Evolutionary conservation across 2,113 vertebrate species (phyloP).

Genomic region (Cricetomys ansorgei): DNA sequence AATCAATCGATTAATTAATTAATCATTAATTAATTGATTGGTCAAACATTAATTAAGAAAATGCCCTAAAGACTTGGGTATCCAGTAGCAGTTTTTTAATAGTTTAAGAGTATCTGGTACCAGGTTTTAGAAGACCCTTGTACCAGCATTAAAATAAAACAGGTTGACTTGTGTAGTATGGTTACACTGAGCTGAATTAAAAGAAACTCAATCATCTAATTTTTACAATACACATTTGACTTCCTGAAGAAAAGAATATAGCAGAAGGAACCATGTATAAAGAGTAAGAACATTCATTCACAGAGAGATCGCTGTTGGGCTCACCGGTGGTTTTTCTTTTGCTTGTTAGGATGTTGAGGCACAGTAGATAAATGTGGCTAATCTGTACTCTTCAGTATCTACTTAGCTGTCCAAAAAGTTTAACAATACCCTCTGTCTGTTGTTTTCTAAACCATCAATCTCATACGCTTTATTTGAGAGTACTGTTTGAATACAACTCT

Average conservation of each 20-base stretch:
- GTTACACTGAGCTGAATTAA: neutral
- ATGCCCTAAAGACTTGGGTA: too few relatives aligned
- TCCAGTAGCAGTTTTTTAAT: too few relatives aligned
- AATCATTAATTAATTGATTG: too few relatives aligned
- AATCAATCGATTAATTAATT: too few relatives aligned
- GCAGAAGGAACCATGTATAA: neutral
- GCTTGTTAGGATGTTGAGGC: neutral
- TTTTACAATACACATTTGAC: neutral
- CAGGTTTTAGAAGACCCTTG: neutral
- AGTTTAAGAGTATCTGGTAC: neutral
- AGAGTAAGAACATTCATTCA: neutral
- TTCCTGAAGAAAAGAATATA: neutral
- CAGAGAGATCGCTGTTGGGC: neutral
- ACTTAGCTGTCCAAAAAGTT: neutral
- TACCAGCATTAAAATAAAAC: neutral
- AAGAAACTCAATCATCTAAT: neutral
- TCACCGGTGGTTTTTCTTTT: neutral
- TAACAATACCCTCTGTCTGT: neutral
- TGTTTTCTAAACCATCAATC: neutral
- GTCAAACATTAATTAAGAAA: too few relatives aligned
- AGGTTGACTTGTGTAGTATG: neutral
- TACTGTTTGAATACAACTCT: neutral
- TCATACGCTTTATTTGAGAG: neutral
- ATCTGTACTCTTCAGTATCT: neutral
- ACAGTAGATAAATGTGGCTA: fast-evolving